Base-by-base conservation (phyloP, 2,888 invertebrate species). In the Lapara coniferarum region DNA sequence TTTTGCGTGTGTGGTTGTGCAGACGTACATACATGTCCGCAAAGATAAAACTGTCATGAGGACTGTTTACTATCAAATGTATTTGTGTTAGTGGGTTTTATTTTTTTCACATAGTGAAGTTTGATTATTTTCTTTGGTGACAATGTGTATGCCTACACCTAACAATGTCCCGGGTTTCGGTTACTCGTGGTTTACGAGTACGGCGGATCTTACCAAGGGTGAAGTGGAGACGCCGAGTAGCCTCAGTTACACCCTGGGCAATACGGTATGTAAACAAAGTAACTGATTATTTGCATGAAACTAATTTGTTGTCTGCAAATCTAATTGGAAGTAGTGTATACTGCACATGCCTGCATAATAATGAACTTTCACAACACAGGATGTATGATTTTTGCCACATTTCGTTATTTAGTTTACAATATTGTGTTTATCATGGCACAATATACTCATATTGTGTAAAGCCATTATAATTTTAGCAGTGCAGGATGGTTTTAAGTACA, bases 71-170 rank as follows among this genome's bases (percentile, higher is more conserved):
- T 87, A 91, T 92, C 89, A 88, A 85, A 86, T 88, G 85, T 76
- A 88, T 88, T 88, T 89, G 89, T 91, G 89, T 91, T 90, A 86
- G 87, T 90, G 84, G 80, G 83, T 86, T 89, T 87, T 81, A 63
- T 63, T 86, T 87, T 86, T 85, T 84, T 82, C 77, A 82, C 85
- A 87, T 87, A 80, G 86, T 85, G 81, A 83, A 80, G 73, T 68
- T 63, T 44, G 59, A 73, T 70, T 75, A 73, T 78, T 77, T 78
- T 80, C 77, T 74, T 79, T 77, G 71, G 75, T 82, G 78, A 94
- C 89, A 85, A 94, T 94, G 94, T 94, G 94, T 91, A 94, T 94
- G 94, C 94, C 94, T 77, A 94, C 93, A 75, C 93, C 93, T 79
- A 93, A 89, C 75, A 94, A 94, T 90, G 94, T 94, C 72, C 89